Percentiles rank a stretch among this genome's conserved stretches.
Conservation (phyloP, 2,797 vertebrate species). For the Euphonia xanthogaster region DNA sequence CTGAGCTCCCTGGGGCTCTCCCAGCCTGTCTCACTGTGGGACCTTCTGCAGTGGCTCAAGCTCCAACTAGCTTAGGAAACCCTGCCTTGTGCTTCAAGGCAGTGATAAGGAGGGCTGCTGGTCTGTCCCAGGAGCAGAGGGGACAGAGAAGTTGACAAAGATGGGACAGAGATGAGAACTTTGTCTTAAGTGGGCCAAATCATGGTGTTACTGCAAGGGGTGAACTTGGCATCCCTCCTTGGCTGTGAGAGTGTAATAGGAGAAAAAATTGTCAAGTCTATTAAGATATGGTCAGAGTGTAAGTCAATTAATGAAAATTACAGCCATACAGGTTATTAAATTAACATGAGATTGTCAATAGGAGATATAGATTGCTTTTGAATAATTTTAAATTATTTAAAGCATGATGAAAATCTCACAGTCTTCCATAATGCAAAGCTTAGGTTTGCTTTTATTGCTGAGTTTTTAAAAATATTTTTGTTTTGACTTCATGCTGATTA, state of each 20-base stretch:
- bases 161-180: background rate
- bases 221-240: background rate
- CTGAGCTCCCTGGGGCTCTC: background rate
- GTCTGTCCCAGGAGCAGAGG: background rate
- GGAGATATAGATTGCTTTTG: constrained; percentile 14
- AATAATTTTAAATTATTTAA: constrained; percentile 13
- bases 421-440: background rate
- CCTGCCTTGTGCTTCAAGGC: background rate
- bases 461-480: background rate
- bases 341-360: constrained; percentile 13
- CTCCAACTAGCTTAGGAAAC: background rate
- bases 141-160: background rate
- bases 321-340: background rate
- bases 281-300: background rate
- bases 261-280: constrained; percentile 5
- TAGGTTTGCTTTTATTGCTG: background rate
- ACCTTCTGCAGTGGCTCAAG: background rate
- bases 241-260: background rate
- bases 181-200: background rate
- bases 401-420: background rate
- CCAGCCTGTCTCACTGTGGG: background rate
- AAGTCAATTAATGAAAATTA: constrained; percentile 27
- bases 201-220: background rate
- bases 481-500: background rate
- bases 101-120: background rate